A percentile compares a stretch with the other conserved stretches of the same genome.
Evolutionary conservation across 1,140 invertebrate species (phyloP).

Genomic region (Anastatus disparis): DNA sequence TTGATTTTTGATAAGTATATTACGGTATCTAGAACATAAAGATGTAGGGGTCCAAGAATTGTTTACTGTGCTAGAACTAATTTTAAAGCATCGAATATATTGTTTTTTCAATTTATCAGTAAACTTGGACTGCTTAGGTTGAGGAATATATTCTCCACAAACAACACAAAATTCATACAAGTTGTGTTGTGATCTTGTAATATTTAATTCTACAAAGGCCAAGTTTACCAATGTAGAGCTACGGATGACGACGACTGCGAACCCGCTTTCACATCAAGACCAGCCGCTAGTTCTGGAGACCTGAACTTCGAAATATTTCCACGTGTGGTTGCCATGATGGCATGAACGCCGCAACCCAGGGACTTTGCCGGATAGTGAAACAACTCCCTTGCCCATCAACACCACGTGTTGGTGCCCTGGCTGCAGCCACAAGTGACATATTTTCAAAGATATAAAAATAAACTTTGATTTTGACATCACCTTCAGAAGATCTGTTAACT

Average conservation of each 20-base stretch:
- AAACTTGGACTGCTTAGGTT: background rate
- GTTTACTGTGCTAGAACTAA: background rate
- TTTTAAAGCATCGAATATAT: background rate
- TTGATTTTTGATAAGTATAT: background rate
- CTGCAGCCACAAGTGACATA: background rate
- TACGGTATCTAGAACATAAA: background rate
- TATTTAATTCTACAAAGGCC: too few species aligned
- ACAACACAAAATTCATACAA: background rate
- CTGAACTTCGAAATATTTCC: background rate
- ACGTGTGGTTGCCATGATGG: background rate
- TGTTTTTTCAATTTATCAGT: too few species aligned
- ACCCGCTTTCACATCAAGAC: background rate
- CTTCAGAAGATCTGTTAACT: background rate
- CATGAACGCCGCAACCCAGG: background rate
- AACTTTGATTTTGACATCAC: background rate
- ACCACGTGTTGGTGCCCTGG: background rate
- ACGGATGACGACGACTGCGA: background rate
- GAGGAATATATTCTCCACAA: background rate
- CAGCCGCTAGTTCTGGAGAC: background rate
- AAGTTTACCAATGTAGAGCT: too few species aligned
- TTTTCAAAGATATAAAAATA: background rate
- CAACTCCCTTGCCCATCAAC: background rate
- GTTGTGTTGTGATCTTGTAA: background rate
- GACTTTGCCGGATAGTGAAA: background rate
- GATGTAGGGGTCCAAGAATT: background rate